Percentiles rank a stretch among this genome's conserved stretches.
Conservation (phyloP, 2,113 vertebrate species). For the Thomomys bottae region DNA sequence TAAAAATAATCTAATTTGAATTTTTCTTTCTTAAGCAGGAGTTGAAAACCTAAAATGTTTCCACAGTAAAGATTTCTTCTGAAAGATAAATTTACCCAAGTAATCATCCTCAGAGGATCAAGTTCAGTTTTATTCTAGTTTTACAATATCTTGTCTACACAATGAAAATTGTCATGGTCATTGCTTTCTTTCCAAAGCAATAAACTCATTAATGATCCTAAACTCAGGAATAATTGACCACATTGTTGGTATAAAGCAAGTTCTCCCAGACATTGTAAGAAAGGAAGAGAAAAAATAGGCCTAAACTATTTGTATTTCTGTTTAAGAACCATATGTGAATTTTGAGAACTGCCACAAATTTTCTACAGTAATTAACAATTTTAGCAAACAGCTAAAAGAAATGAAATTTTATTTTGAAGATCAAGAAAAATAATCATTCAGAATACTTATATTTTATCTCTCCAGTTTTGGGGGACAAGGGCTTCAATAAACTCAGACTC, state of each 20-base stretch:
- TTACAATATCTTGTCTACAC: background rate
- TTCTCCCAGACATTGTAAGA: background rate
- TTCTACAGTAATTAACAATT: background rate
- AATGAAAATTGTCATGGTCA: background rate
- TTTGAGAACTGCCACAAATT: background rate
- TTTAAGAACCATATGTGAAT: background rate
- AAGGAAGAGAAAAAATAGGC: background rate
- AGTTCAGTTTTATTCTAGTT: background rate
- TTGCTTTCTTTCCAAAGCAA: background rate
- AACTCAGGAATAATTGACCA: background rate
- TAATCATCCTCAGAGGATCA: background rate
- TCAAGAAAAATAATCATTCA: background rate
- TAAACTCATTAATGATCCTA: background rate
- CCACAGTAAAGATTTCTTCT: background rate
- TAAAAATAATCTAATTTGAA: constrained; percentile 40
- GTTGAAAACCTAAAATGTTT: constrained; percentile 14
- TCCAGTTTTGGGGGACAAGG: background rate
- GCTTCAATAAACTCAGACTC: background rate
- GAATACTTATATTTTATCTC: background rate
- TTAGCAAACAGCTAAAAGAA: background rate
- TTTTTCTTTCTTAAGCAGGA: background rate
- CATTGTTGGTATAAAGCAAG: background rate
- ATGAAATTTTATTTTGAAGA: background rate
- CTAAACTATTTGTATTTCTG: constrained; percentile 23
- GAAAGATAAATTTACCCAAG: constrained; percentile 26